Evolutionary conservation across 92 coral and sea anemone species (phyloP).

Genomic region (Palythoa heliodiscus): DNA sequence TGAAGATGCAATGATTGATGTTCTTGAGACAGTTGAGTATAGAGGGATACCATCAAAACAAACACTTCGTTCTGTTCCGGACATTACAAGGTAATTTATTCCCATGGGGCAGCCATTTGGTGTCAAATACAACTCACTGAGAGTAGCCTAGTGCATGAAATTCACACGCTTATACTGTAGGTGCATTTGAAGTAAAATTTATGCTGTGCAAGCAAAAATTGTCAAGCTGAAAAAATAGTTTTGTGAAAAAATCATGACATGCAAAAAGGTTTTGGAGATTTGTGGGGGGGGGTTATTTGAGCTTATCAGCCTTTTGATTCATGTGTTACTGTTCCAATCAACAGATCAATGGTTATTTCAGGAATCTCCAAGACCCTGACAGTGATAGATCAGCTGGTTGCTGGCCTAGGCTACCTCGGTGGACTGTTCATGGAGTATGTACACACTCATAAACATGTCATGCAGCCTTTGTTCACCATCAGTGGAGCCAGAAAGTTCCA

Average conservation of each 20-base stretch:
- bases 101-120: constrained; percentile 1
- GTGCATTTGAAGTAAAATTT: neutral
- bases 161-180: neutral
- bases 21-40: constrained; percentile 51
- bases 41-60: constrained; percentile 65
- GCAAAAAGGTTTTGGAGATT: neutral
- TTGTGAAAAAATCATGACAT: neutral
- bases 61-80: constrained; percentile 47
- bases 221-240: neutral
- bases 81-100: constrained; percentile 55
- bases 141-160: neutral
- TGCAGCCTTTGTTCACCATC: constrained; percentile 62
- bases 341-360: constrained; percentile 65
- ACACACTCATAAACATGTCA: constrained; percentile 39
- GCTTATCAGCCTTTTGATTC: neutral
- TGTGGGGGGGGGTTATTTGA: constrained; percentile 6
- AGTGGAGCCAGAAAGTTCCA: constrained; percentile 51
- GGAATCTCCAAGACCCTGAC: constrained; percentile 62
- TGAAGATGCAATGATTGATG: constrained; percentile 64
- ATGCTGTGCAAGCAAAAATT: neutral
- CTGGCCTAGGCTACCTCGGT: constrained; percentile 54
- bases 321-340: constrained; percentile 11
- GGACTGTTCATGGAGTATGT: constrained; percentile 56
- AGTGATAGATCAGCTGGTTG: constrained; percentile 64
- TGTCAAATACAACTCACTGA: neutral